Evolutionary conservation across 2,888 invertebrate genomes (phyloP), one percentile per base, ranked within the genome.

Genomic region (Biston stratarius): DNA sequence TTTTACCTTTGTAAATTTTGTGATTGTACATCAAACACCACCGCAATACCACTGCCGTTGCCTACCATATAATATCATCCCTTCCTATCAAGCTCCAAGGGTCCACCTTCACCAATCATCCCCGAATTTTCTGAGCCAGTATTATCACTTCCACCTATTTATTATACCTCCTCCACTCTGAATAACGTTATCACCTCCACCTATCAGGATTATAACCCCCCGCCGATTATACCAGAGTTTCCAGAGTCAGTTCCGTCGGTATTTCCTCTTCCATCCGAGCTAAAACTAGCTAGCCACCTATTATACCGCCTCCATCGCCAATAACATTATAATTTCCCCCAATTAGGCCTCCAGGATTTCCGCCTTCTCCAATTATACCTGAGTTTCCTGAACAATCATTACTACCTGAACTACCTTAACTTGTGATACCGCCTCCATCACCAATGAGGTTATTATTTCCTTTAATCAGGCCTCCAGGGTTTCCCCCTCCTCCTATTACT

Each of bases 401-500:
- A 36, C 33, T 34, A n/a, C n/a, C n/a, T n/a, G n/a, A n/a, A n/a
- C n/a, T n/a, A n/a, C 52, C 36, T 47, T 14, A 14, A 14, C 14
- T 14, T 6, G 11, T 47, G 9, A 34, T 10, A 48, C 40, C 40
- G 11, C 36, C 15, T 40, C 40, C 53, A 40, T 14, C n/a, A 5
- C n/a, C 11, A 15, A 53, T 11, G 0, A 40, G 9, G 10, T 40
- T 53, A 11, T 40, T 24, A 12, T 8, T 24, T 1, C 55, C 55
- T 12, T 44, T 44, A 12, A 44, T 38, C 3, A 24, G 6, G 14
- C 70, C 67, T 5, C 70, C 67, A 34, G 42, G 9, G 12, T 68
- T 67, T 8, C 69, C 73, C 1, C 47, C 45, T 2, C 64, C 57
- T 14, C 52, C 58, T 10, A 44, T 15, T 3, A 56, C 33, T 15